These are phyloP conservation scores for Rhinatrema bivittatum DNA, from an alignment of 2,797 vertebrate species.

Conservation along the genomic window DNA sequence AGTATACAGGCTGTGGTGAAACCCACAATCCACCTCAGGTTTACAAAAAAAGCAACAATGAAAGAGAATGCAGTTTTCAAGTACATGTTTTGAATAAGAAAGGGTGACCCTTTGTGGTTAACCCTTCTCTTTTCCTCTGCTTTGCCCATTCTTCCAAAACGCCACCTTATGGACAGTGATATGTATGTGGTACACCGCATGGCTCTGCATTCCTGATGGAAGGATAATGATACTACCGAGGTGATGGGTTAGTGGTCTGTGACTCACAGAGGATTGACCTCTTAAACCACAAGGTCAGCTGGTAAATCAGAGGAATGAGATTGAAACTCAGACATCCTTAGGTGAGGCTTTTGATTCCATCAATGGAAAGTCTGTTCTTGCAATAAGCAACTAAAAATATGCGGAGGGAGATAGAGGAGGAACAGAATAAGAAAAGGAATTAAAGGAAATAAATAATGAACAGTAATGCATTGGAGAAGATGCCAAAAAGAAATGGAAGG, in stretches of 20 bases:
- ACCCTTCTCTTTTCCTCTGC: not conserved
- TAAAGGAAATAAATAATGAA: too few relatives aligned
- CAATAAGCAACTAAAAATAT: too few relatives aligned
- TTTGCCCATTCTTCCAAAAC: not conserved
- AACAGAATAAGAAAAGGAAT: too few relatives aligned
- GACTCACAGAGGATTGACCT: conserved; percentile 1
- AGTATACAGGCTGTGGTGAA: conserved; percentile 9
- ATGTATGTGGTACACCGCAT: conserved; percentile 21
- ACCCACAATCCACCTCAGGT: conserved; percentile 9
- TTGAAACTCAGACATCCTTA: not conserved
- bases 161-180: conserved; percentile 6
- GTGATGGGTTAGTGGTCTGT: conserved; percentile 21
- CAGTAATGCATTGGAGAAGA: too few relatives aligned
- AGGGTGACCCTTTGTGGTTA: conserved; percentile 16
- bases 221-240: conserved; percentile 10
- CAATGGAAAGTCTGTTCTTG: too few relatives aligned
- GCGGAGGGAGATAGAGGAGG: too few relatives aligned
- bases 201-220: conserved; percentile 9
- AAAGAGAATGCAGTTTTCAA: conserved; percentile 19
- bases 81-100: not conserved
- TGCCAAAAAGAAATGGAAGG: too few relatives aligned
- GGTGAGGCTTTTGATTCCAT: too few relatives aligned
- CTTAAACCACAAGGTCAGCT: conserved; percentile 11
- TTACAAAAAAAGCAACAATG: too few relatives aligned
- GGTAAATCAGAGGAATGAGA: too few relatives aligned